phyloP scores from a whole-genome alignment of 2,888 invertebrate genomes.

The Hartigia nigra region DNA sequence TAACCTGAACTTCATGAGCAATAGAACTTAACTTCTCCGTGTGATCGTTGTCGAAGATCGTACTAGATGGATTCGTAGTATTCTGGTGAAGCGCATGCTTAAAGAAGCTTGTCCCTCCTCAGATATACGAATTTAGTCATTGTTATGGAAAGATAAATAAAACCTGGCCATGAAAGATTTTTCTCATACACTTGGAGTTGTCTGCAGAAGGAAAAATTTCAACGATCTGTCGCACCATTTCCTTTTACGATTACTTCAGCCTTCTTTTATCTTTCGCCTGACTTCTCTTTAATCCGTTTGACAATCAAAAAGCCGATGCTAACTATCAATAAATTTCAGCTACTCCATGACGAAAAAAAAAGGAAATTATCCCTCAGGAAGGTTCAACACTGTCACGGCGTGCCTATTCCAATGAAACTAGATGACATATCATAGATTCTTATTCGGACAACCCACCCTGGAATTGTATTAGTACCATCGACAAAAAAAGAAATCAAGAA shows the following conservation, averaged over 20 bases:
- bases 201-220: background rate
- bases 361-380: background rate
- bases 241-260: background rate
- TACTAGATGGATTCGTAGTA: conserved; percentile 23
- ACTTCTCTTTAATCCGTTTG: background rate
- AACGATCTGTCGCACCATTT: background rate
- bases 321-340: background rate
- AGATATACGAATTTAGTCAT: conserved; percentile 10
- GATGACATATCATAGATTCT: background rate
- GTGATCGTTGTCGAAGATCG: conserved; percentile 14
- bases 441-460: background rate
- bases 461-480: background rate
- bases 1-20: background rate
- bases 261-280: background rate
- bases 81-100: conserved; percentile 22
- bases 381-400: background rate
- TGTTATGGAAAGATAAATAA: conserved; percentile 7
- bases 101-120: background rate
- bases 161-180: background rate
- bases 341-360: background rate
- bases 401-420: background rate
- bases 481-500: background rate
- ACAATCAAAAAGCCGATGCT: background rate
- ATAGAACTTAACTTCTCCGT: conserved; percentile 23
- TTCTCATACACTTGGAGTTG: background rate